Evolutionary conservation across 2,797 vertebrate species (phyloP), one percentile per base, ranked within the genome.

Genomic region (Nyctibius grandis): DNA sequence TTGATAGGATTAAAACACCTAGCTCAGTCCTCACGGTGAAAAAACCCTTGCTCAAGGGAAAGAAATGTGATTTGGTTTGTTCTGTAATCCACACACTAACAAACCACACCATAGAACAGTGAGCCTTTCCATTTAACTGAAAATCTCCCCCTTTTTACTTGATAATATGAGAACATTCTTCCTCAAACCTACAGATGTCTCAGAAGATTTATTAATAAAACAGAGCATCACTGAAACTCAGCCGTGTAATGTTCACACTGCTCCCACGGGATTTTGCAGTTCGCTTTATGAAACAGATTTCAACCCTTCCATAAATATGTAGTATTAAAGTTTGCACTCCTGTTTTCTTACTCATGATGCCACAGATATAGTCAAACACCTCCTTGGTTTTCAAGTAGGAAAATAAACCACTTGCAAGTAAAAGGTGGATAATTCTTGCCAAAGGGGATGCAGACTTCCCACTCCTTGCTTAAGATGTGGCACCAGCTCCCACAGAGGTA

Each of bases 141-240:
- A 89, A 72, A 74, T 33, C 80, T 72, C 50, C 69, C 59, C 44
- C 51, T 82, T 45, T 82, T 82, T 78, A 53, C 45, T 61, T 54
- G 45, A 64, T 33, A 88, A 85, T 47, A 69, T 12, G n/a, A 57
- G 75, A 95, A 87, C 33, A 44, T 23, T 54, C 64, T 85, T 87
- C 86, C 88, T 80, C 9, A 9, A 90, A 68, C 64, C 67, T 74
- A 83, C 34, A 92, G 68, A 91, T 36, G 79, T 72, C 85, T 92
- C 72, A 34, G 9, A 80, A 92, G 88, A 83, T 85, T 64, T 95
- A 94, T 87, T 95, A 96, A 94, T 94, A 96, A 89, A 95, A 85
- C 68, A 85, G 83, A 93, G 72, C 77, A 94, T 53, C 80, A 33
- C 83, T 89, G 74, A 92, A 73, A 72, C 64, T 79, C 72, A 92